Conservation (phyloP, 2,797 vertebrate species). For the Cetoscarus ocellatus region DNA sequence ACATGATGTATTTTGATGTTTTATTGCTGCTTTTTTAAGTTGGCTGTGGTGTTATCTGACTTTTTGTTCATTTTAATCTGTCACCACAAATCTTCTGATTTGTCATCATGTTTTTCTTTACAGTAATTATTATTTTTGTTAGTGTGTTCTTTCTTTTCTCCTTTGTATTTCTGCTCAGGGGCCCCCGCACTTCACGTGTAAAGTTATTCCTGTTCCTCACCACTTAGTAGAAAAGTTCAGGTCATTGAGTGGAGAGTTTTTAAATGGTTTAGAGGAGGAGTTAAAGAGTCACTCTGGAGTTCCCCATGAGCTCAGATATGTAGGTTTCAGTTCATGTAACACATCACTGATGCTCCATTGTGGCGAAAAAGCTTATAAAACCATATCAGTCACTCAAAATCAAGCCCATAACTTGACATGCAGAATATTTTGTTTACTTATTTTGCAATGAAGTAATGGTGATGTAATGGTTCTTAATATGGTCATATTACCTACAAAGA, state of each 20-base stretch:
- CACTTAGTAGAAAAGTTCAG: background rate
- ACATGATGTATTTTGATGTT: too few species aligned
- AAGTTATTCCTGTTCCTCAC: background rate
- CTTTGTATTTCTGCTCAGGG: too few species aligned
- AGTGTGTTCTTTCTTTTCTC: too few species aligned
- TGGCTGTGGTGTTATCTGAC: too few species aligned
- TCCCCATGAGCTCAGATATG: constrained; percentile 66
- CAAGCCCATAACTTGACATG: constrained; percentile 3
- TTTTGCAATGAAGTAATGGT: background rate
- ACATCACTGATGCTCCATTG: background rate
- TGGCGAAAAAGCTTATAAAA: constrained; percentile 5
- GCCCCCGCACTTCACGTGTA: background rate
- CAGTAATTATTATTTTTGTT: too few species aligned
- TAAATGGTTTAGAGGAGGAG: constrained; percentile 25
- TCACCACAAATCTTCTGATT: too few species aligned
- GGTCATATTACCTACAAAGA: constrained; percentile 11
- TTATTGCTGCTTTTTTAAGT: too few species aligned
- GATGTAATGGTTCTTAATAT: background rate
- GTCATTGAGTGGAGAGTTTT: background rate
- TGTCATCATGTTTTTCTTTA: too few species aligned
- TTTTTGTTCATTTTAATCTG: too few species aligned
- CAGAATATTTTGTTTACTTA: background rate
- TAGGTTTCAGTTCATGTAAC: constrained; percentile 25
- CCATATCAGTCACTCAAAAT: background rate
- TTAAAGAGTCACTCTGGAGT: constrained; percentile 51